These are phyloP conservation scores for Stigmatopora argus DNA, from an alignment of 2,113 vertebrate species.

Conservation along the genomic window DNA sequence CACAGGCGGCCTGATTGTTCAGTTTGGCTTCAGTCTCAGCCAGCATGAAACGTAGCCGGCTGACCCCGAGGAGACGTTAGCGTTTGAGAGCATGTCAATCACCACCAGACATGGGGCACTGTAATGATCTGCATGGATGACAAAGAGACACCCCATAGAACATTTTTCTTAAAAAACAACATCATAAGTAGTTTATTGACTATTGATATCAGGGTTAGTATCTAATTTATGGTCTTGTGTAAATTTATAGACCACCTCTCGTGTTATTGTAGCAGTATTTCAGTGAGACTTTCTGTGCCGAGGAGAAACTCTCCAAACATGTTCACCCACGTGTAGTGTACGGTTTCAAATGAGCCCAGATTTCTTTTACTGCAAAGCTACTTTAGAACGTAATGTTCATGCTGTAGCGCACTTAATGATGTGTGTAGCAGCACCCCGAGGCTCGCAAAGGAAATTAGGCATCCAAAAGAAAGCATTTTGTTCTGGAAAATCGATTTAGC, in stretches of 20 bases:
- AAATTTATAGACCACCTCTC: conserved; percentile 54
- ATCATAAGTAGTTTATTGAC: conserved; percentile 43
- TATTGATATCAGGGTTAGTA: conserved; percentile 30
- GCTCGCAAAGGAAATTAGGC: conserved; percentile 62
- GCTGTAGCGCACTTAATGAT: conserved; percentile 54
- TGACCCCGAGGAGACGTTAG: conserved; percentile 53
- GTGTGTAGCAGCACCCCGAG: conserved; percentile 54
- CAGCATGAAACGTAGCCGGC: conserved; percentile 44
- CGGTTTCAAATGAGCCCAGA: conserved; percentile 37
- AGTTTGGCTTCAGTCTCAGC: conserved; percentile 41
- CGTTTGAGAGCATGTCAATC: conserved; percentile 30
- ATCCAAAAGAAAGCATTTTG: conserved; percentile 64
- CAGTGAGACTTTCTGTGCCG: conserved; percentile 45
- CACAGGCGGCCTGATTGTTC: conserved; percentile 60
- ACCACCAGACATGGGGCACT: conserved; percentile 2
- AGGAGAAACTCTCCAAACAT: conserved; percentile 58
- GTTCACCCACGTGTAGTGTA: conserved; percentile 43
- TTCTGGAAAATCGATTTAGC: conserved; percentile 66
- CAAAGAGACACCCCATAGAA: conserved; percentile 35
- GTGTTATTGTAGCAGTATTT: conserved; percentile 71
- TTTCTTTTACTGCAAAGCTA: conserved; percentile 31
- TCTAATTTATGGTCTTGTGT: conserved; percentile 60
- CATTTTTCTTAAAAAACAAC: conserved; percentile 63
- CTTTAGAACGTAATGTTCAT: conserved; percentile 48
- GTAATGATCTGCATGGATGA: conserved; percentile 29